Conservation (phyloP, 2,113 vertebrate species). For the Corydoras sp. region DNA sequence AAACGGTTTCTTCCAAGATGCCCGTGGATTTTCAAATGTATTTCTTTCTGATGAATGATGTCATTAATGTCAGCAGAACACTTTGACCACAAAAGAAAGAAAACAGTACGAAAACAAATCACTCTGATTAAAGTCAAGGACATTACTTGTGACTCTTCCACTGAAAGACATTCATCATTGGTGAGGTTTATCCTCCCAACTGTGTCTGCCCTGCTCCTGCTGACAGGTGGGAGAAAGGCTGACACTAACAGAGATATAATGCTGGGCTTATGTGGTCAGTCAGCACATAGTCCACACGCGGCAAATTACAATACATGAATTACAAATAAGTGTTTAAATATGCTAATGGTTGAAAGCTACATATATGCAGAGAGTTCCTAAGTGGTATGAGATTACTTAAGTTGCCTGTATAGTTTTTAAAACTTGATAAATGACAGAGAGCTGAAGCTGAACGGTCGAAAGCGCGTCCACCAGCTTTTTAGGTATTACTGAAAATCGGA, state of each 20-base stretch:
- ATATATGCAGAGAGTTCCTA: too few species aligned
- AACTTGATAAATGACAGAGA: too few species aligned
- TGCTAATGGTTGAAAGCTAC: too few species aligned
- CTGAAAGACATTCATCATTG: slow-evolving; percentile 97
- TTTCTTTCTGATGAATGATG: too few species aligned
- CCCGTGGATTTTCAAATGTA: too few species aligned
- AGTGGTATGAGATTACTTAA: too few species aligned
- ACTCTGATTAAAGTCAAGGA: slow-evolving; percentile 99
- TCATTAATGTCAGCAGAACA: too few species aligned
- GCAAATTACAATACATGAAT: slow-evolving; percentile 30
- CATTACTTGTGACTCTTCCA: slow-evolving; percentile 89
- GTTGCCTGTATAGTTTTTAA: too few species aligned
- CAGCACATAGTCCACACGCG: slow-evolving; percentile 40
- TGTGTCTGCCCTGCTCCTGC: slow-evolving; percentile 51
- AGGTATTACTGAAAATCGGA: slow-evolving; percentile 16
- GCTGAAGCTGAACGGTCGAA: too few species aligned
- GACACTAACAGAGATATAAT: slow-evolving; percentile 68
- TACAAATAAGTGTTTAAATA: background rate
- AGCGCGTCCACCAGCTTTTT: too few species aligned
- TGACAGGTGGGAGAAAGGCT: slow-evolving; percentile 40
- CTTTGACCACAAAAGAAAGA: background rate
- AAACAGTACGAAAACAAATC: slow-evolving; percentile 78
- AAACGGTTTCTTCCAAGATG: too few species aligned
- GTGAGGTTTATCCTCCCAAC: slow-evolving; percentile 80
- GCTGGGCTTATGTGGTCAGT: slow-evolving; percentile 54